phyloP scores from a whole-genome alignment of 1,140 invertebrate genomes.

The Drosophila santomea region DNA sequence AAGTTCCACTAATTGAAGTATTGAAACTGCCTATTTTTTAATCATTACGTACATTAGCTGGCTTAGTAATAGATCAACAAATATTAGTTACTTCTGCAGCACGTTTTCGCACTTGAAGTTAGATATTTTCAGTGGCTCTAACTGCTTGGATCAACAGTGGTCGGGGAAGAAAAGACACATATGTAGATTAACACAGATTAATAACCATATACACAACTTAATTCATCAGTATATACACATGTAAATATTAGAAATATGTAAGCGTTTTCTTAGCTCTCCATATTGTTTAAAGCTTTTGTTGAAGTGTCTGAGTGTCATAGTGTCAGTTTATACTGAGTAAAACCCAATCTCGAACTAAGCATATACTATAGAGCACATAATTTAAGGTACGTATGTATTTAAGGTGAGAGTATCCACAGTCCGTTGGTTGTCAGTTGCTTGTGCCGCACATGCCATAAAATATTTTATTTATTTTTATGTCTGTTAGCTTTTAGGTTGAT shows the following conservation, averaged over 20 bases:
- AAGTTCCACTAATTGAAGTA: constrained; percentile 24
- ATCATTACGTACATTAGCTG: constrained; percentile 10
- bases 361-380: background rate
- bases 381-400: background rate
- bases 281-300: background rate
- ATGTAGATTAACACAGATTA: too few species aligned
- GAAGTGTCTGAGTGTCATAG: background rate
- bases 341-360: too few species aligned
- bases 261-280: background rate
- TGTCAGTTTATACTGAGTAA: too few species aligned
- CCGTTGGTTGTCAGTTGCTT: constrained; percentile 13
- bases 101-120: constrained; percentile 27
- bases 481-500: constrained; percentile 42
- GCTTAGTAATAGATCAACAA: constrained; percentile 17
- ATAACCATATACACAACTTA: background rate
- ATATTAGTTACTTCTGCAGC: constrained; percentile 20
- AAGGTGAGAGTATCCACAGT: constrained; percentile 22
- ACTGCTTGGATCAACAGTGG: background rate
- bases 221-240: background rate
- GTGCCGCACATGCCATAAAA: constrained; percentile 22
- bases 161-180: background rate
- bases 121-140: background rate
- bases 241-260: background rate
- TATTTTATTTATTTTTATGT: constrained; percentile 16
- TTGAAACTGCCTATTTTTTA: constrained; percentile 11